Conservation (phyloP, 2,113 vertebrate species). For the Elephantulus edwardii region DNA sequence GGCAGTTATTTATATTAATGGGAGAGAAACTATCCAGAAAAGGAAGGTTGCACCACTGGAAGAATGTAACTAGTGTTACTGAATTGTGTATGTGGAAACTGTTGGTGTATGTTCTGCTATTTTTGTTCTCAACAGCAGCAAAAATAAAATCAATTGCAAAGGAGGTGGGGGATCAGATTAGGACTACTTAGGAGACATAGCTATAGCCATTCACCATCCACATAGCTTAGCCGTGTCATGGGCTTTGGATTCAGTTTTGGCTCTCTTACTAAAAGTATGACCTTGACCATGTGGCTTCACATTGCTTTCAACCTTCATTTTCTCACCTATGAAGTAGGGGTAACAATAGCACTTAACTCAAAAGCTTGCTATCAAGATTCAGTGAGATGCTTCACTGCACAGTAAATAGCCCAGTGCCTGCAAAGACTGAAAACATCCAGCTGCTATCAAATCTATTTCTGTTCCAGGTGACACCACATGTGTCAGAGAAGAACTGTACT, state of each 20-base stretch:
- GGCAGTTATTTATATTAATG: neutral
- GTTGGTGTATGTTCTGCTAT: neutral
- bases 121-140: neutral
- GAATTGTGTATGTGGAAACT: neutral
- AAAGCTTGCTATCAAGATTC: neutral
- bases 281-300: neutral
- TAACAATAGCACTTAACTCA: neutral
- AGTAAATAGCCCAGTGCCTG: neutral
- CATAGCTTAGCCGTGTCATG: neutral
- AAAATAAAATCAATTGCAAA: neutral
- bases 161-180: neutral
- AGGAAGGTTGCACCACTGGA: neutral
- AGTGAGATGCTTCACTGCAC: neutral
- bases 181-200: neutral
- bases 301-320: neutral
- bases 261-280: neutral
- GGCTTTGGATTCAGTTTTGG: neutral
- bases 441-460: neutral
- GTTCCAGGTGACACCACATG: neutral
- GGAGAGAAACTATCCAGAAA: neutral
- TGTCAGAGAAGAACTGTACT: neutral
- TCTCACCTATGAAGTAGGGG: neutral
- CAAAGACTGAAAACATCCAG: neutral
- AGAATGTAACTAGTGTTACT: neutral
- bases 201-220: no score